Conservation (phyloP, 2,113 vertebrate species). For the Peucedramus taeniatus region DNA sequence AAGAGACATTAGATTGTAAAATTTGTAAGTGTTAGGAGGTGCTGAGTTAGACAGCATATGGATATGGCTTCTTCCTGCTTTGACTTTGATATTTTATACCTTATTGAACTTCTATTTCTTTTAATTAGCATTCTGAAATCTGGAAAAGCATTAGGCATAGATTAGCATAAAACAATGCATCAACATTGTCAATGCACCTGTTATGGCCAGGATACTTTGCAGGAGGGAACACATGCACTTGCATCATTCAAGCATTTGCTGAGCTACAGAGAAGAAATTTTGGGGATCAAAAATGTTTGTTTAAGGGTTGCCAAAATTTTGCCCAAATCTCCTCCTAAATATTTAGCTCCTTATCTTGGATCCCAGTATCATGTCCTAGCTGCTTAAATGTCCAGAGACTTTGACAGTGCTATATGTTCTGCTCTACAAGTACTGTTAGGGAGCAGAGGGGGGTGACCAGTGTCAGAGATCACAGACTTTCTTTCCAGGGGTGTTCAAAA, state of each 20-base stretch:
- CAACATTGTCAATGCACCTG: neutral
- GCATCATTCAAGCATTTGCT: neutral
- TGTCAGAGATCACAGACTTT: neutral
- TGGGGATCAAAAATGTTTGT: neutral
- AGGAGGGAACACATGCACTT: neutral
- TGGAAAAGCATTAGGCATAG: neutral
- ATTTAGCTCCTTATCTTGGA: neutral
- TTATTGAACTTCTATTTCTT: neutral
- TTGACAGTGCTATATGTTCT: neutral
- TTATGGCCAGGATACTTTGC: neutral
- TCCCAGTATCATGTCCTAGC: neutral
- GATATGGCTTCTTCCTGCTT: neutral
- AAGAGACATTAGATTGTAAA: neutral
- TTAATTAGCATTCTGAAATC: neutral
- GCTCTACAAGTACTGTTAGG: neutral
- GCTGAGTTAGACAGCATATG: fast-evolving
- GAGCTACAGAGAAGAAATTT: neutral
- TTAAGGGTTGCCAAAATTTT: neutral
- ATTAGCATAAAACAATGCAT: neutral
- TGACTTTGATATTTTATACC: neutral
- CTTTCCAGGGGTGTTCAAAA: neutral
- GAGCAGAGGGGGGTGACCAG: neutral
- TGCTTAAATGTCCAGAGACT: neutral
- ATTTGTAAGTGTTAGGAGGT: neutral
- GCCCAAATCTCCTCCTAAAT: neutral